phyloP scores from a whole-genome alignment of 2,888 invertebrate genomes.

The Anoncus sp. region DNA sequence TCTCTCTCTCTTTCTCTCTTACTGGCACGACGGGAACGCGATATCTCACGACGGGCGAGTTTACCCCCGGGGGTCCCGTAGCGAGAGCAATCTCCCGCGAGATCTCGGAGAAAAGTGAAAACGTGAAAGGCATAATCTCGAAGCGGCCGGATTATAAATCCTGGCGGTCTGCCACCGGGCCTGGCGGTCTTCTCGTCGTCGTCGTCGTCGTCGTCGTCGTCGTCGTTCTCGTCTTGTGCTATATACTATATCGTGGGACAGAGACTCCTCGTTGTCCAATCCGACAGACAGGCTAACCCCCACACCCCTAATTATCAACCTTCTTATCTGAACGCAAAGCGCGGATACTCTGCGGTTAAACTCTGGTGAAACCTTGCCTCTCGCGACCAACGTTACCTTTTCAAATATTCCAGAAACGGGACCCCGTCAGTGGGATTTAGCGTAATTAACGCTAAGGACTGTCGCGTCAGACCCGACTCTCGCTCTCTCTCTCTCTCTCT shows the following conservation, averaged over 20 bases:
- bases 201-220: conserved; percentile 42
- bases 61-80: conserved; percentile 51
- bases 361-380: conserved; percentile 25
- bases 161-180: conserved; percentile 58
- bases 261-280: conserved; percentile 31
- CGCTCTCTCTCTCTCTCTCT: neutral
- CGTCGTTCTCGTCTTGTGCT: conserved; percentile 31
- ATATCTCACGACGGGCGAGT: conserved; percentile 57
- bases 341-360: conserved; percentile 34
- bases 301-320: conserved; percentile 73
- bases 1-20: conserved; percentile 20
- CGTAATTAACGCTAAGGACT: conserved; percentile 52
- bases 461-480: neutral
- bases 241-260: neutral
- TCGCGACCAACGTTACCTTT: conserved; percentile 7
- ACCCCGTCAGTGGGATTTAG: conserved; percentile 53
- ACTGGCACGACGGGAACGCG: conserved; percentile 39
- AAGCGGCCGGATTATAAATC: conserved; percentile 70
- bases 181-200: conserved; percentile 45
- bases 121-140: conserved; percentile 69
- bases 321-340: conserved; percentile 63
- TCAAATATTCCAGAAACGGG: conserved; percentile 43
- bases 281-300: conserved; percentile 51
- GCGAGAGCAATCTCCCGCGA: conserved; percentile 64
- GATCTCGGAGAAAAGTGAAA: conserved; percentile 65